These are phyloP conservation scores for Scartelaos histophorus DNA, from an alignment of 2,113 vertebrate species.

Conservation along the genomic window DNA sequence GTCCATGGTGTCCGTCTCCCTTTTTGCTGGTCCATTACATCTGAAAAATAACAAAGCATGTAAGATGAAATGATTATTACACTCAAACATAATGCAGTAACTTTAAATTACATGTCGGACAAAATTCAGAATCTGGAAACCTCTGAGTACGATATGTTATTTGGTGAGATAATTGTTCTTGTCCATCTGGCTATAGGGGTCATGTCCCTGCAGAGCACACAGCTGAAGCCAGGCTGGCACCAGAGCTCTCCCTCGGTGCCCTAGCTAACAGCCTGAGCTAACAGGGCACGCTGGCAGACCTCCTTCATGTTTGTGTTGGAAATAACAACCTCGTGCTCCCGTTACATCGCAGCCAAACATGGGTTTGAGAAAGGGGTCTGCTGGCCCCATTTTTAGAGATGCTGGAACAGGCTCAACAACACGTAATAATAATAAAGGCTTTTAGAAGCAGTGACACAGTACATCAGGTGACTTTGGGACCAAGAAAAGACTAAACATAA, in stretches of 20 bases:
- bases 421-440: background rate
- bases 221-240: slow-evolving; percentile 59
- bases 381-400: slow-evolving; percentile 34
- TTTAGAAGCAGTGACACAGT: slow-evolving; percentile 2
- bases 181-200: slow-evolving; percentile 64
- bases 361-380: slow-evolving; percentile 35
- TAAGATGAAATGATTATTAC: slow-evolving; percentile 11
- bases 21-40: slow-evolving; percentile 83
- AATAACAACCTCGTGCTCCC: slow-evolving; percentile 48
- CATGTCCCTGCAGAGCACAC: slow-evolving; percentile 38
- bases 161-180: slow-evolving; percentile 23
- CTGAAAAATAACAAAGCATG: slow-evolving; percentile 61
- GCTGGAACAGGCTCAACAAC: slow-evolving; percentile 38
- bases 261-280: slow-evolving; percentile 67
- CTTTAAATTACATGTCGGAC: slow-evolving; percentile 25
- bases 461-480: slow-evolving; percentile 38
- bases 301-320: slow-evolving; percentile 65
- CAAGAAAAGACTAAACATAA: slow-evolving; percentile 47
- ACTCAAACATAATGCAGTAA: slow-evolving; percentile 26
- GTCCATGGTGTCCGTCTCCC: slow-evolving; percentile 97
- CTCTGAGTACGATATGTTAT: slow-evolving; percentile 37
- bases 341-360: slow-evolving; percentile 58
- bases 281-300: slow-evolving; percentile 56
- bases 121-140: slow-evolving; percentile 38
- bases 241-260: slow-evolving; percentile 45